These are phyloP conservation scores for Nomada goodeniana DNA, from an alignment of 2,888 invertebrate species.

Conservation along the genomic window DNA sequence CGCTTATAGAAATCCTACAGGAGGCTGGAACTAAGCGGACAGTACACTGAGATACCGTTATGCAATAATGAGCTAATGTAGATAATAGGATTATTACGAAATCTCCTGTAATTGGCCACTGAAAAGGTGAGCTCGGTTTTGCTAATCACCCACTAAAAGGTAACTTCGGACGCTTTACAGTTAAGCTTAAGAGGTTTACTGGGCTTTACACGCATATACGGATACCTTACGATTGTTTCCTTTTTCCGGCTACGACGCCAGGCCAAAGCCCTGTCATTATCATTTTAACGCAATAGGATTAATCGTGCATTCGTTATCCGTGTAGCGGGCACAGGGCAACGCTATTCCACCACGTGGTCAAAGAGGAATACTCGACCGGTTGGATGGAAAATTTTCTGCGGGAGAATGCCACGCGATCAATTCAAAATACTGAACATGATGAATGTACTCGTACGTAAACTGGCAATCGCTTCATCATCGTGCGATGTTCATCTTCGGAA, in stretches of 20 bases:
- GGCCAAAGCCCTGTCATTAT: slow-evolving; percentile 54
- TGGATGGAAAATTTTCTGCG: not conserved
- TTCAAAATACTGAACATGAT: slow-evolving; percentile 72
- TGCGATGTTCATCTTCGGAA: slow-evolving; percentile 25
- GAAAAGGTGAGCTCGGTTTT: slow-evolving; percentile 83
- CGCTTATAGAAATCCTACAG: slow-evolving; percentile 52
- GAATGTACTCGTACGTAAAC: slow-evolving; percentile 62
- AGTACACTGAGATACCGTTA: slow-evolving; percentile 75
- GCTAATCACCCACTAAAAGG: slow-evolving; percentile 77
- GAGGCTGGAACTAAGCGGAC: slow-evolving; percentile 68
- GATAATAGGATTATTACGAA: slow-evolving; percentile 83
- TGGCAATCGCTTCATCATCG: slow-evolving; percentile 56
- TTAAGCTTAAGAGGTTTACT: slow-evolving; percentile 80
- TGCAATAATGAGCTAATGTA: slow-evolving; percentile 84
- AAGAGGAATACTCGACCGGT: slow-evolving; percentile 4
- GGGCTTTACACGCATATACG: slow-evolving; percentile 69
- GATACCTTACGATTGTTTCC: slow-evolving; percentile 70
- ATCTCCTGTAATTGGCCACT: slow-evolving; percentile 83
- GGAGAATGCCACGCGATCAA: slow-evolving; percentile 25
- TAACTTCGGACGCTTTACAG: slow-evolving; percentile 77
- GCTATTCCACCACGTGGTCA: not conserved
- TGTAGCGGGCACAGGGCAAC: slow-evolving; percentile 7
- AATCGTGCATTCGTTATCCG: slow-evolving; percentile 54
- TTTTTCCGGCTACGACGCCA: slow-evolving; percentile 55
- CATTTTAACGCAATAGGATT: slow-evolving; percentile 66